Base-by-base conservation (phyloP, 2,113 vertebrate species). In the Protobothrops flavoviridis region DNA sequence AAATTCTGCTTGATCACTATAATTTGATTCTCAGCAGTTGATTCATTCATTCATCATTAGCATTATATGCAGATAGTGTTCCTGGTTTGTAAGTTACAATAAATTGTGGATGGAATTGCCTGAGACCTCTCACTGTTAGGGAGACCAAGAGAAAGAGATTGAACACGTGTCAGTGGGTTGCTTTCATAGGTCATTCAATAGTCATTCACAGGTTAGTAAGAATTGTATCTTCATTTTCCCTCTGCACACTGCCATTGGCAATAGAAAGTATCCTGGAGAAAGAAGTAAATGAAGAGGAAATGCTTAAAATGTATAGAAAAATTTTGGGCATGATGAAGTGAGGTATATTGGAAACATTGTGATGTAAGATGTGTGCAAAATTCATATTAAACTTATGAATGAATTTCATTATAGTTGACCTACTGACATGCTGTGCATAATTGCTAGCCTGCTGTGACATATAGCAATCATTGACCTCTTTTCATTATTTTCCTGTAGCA, bases 391-490 rank as follows among this genome's bases (percentile, higher is more conserved):
- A 57, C 93, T 94, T 24, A 1, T 91, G 95, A 59, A 74, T 92
- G 88, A 96, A 93, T 96, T 91, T 96, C 96, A 95, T 96, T 95
- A 94, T 94, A 95, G 95, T 55, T 95, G 93, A 50, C 90, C 87
- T 96, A 81, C 95, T 96, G 96, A 95, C 95, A 61, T 61, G 88
- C 69, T 89, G 95, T 95, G 86, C 85, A 87, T 94, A 96, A 95
- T 96, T 96, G 93, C 93, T 95, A 90, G 95, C 92, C 93, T 94
- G 95, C 15, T 88, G 56, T 85, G 69, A 96, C 94, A 95, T 89
- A 23, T 97, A 94, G 94, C 92, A 81, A 92, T 95, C 94, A 96
- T 95, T 97, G 96, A 97, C 95, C 95, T 97, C 95, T 93, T 97
- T 97, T 97, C 96, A 95, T 96, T 94, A 89, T 94, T 93, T 93